Evolutionary conservation across 1,140 invertebrate genomes (phyloP), one percentile per base, ranked within the genome.

Genomic region (Protaetia brevitarsis): DNA sequence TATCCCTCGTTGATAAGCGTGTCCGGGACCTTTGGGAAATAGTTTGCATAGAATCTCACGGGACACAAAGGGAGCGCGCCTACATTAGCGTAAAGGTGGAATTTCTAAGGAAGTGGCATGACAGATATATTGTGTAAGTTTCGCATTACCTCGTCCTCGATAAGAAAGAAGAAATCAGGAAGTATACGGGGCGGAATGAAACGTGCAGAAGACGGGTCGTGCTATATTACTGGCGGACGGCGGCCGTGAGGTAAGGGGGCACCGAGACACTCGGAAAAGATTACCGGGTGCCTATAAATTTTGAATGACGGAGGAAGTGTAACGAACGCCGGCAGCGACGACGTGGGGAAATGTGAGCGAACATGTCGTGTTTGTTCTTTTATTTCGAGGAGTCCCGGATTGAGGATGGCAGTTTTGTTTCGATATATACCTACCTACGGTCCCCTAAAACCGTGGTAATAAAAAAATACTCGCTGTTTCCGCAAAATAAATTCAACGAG

Each of bases 121-220:
- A 51, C 37, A 41, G 19, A 51, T 51, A 51, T 51, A 51, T 51
- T 51, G 19, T 51, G 41, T 51, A 51, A 51, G 19, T 51, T 51
- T 16, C 1, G 16, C 41, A 23, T 51, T 51, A 23, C 21, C 16
- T 11, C 13, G 16, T 51, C 19, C 19, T 5, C 19, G 41, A 51
- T 51, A 51, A 51, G 41, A 51, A 51, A 23, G 26, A n/a, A n/a
- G 26, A n/a, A 7, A 6, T 21, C 41, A 19, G 41, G 21, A 51
- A 19, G 19, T 23, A 23, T 3, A 51, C 41, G 16, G 10, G 26
- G 26, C 41, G 16, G 26, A 19, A 51, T 23, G 41, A 51, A 51
- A 10, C 13, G 3, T 16, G 19, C 19, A 51, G 41, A 16, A 19
- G 41, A 19, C 11, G 41, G 8, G 31, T 34, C 5, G 31, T 34